These are phyloP conservation scores for Petrophora chlorosata DNA, from an alignment of 2,888 invertebrate species.

Conservation along the genomic window DNA sequence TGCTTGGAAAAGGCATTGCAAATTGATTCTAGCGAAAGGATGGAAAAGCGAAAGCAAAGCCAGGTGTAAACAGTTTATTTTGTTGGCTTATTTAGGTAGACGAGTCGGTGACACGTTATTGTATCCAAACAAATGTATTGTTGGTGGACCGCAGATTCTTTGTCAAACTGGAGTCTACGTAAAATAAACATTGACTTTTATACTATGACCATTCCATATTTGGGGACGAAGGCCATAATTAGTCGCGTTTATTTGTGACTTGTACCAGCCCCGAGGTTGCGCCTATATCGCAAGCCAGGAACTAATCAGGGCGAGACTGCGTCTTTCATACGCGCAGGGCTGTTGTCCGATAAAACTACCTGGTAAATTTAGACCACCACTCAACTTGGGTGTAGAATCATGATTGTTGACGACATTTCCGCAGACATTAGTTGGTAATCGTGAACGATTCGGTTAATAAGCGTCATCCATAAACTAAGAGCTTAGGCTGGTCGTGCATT, in stretches of 20 bases:
- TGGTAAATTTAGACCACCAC: background rate
- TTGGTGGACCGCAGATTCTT: too few relatives aligned
- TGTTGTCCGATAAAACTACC: conserved; percentile 11
- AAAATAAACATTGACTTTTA: too few relatives aligned
- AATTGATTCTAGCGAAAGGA: background rate
- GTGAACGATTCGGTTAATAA: background rate
- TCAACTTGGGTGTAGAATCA: too few relatives aligned
- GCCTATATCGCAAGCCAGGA: conserved; percentile 32
- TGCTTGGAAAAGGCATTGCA: background rate
- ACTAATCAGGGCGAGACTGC: conserved; percentile 52
- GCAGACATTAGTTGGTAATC: background rate
- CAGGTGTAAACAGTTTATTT: too few relatives aligned
- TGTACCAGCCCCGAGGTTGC: conserved; percentile 18
- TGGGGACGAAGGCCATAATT: too few relatives aligned
- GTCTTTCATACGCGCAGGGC: conserved; percentile 35
- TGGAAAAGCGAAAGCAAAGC: background rate
- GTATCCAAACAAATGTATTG: too few relatives aligned
- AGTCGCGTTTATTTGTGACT: conserved; percentile 4
- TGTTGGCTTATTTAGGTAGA: too few relatives aligned
- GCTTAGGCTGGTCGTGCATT: background rate
- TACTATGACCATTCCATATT: too few relatives aligned
- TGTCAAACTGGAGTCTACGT: too few relatives aligned
- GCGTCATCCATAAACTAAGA: background rate
- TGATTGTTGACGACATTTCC: too few relatives aligned
- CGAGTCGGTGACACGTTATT: too few relatives aligned